Evolutionary conservation across 2,888 invertebrate genomes (phyloP), one percentile per base, ranked within the genome.

Genomic region (Drymonia ruficornis): DNA sequence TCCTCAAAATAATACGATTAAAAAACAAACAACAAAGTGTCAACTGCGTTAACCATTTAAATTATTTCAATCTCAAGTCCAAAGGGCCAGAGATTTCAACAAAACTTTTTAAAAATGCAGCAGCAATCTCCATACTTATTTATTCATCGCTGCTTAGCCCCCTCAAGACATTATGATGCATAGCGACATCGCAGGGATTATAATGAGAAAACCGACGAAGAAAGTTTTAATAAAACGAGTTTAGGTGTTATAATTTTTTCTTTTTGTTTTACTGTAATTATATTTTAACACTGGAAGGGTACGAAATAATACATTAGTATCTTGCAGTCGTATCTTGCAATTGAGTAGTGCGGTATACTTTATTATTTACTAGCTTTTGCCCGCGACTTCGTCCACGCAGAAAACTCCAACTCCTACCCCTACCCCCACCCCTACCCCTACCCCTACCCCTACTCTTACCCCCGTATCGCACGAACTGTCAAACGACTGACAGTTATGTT

Each of bases 111-210:
- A 42, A 42, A 18, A 42, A 42, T 40, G 42, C 16, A 42, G 16
- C 42, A 18, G 42, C 15, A 42, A 42, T 42, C 18, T 42, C 42
- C 42, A 16, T 42, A 16, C 18, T 42, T 42, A 42, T 42, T 42
- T 42, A 15, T 42, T 42, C 42, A 42, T 16, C 18, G 16, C 42
- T 42, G 42, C 16, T 42, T 42, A 42, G 42, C 42, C 42, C 18
- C 36, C 42, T 16, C 42, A 42, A 42, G 42, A 42, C 18, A 42
- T 42, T 42, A 42, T 42, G 18, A 42, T 42, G 18, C 15, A 42
- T 42, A 16, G 36, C 36, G 36, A n/a, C 36, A 36, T 11, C 36
- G 5, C 36, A 0, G n/a, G 36, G n/a, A 13, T 36, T 36, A 36
- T 36, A 36, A 36, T n/a, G 36, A 36, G n/a, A 36, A 36, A 36